Percentiles rank a stretch among this genome's conserved stretches.
Evolutionary conservation across 92 coral and sea anemone genomes (phyloP).

Genomic region (Parazoanthus atlanticus): DNA sequence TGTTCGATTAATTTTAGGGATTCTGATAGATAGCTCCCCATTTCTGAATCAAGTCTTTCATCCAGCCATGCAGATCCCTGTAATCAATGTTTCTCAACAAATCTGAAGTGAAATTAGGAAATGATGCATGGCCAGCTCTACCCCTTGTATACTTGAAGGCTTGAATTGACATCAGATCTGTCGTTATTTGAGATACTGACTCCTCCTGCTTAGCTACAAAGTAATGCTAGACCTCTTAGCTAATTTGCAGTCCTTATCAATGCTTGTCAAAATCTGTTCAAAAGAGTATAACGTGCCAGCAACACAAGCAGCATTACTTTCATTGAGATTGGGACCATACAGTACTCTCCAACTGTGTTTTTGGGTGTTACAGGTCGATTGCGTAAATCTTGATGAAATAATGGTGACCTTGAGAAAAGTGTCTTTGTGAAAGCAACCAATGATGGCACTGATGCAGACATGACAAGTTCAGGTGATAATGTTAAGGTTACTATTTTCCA

Average conservation of each 20-base stretch:
- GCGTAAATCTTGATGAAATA: too few species aligned
- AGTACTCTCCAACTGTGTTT: too few species aligned
- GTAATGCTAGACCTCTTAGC: constrained; percentile 29
- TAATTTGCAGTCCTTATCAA: constrained; percentile 57
- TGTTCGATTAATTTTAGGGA: background rate
- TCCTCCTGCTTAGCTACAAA: constrained; percentile 18
- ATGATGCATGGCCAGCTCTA: constrained; percentile 61
- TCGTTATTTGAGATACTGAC: background rate
- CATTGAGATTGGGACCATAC: too few species aligned
- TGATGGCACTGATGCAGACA: too few species aligned
- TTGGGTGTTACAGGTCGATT: too few species aligned
- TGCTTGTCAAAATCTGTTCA: constrained; percentile 44
- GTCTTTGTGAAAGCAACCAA: too few species aligned
- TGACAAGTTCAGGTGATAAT: too few species aligned
- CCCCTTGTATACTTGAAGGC: constrained; percentile 38
- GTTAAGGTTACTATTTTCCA: too few species aligned
- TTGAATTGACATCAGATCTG: background rate
- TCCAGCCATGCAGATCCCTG: constrained; percentile 61
- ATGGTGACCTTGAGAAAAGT: too few species aligned
- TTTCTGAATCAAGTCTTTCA: constrained; percentile 41
- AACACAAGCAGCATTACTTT: constrained; percentile 56
- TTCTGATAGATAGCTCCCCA: constrained; percentile 49
- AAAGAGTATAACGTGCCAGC: constrained; percentile 63
- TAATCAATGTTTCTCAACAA: constrained; percentile 49
- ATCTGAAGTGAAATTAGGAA: constrained; percentile 56